Evolutionary conservation across 2,113 vertebrate genomes (phyloP), one percentile per base, ranked within the genome.

Genomic region (Plecturocebus donacophilus): DNA sequence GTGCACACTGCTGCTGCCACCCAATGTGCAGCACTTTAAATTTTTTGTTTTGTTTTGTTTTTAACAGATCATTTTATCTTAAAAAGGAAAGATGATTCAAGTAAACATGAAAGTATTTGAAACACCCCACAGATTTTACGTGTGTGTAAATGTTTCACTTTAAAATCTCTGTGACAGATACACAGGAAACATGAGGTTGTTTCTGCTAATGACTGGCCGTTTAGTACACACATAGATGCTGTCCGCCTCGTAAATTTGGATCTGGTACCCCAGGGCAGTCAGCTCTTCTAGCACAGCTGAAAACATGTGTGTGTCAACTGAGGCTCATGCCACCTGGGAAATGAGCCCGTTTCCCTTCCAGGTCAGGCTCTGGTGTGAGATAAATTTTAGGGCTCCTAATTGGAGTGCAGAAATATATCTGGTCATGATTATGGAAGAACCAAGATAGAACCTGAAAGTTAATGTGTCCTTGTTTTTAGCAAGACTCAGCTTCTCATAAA

Each of bases 31-130:
- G 97, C 89, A 85, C 75, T 98, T 98, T 98, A 95, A 98, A 97
- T 91, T 86, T 90, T 97, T 98, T 95, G 61, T 64, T 64, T 64
- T 30, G 11, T 64, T 42, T 81, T 70, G 42, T 98, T 98, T 97
- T 97, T 30, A 90, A 86, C 92, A 82, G 95, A 45, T 97, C 64
- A 95, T 98, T 98, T 98, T 98, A 96, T 98, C 98, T 98, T 97
- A 96, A 42, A 96, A 85, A 93, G 93, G 56, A 87, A 79, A 87
- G 45, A 5, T 76, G 82, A 97, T 94, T 96, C 90, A 97, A 96
- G 95, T 95, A 94, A 86, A 92, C 96, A 87, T n/a, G 89, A 95
- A 88, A 89, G 56, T 96, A 96, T 91, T 96, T 97, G 95, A 95
- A 95, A 95, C 73, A 96, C 96, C 82, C 77, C 68, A 45, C 45